A percentile compares a stretch with the other conserved stretches of the same genome.
phyloP scores from a whole-genome alignment of 2,113 vertebrate species.

The Athene cunicularia region DNA sequence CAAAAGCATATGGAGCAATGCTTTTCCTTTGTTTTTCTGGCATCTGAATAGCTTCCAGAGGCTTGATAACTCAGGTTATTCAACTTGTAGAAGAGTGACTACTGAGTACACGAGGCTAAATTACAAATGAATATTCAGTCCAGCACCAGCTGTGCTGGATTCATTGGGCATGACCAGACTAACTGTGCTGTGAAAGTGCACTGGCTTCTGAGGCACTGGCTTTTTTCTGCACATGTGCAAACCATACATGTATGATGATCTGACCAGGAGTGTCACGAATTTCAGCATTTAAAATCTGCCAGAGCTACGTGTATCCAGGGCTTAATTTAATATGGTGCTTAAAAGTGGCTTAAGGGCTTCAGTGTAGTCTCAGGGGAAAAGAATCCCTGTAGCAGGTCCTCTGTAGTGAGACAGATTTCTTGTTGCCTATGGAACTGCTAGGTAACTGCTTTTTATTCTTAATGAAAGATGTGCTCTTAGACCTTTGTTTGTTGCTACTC shows the following conservation, averaged over 20 bases:
- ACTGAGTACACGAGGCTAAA: background rate
- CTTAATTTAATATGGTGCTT: background rate
- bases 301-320: background rate
- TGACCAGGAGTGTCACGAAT: background rate
- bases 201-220: background rate
- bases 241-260: background rate
- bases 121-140: background rate
- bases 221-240: background rate
- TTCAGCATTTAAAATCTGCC: background rate
- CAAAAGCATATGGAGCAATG: background rate
- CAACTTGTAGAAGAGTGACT: background rate
- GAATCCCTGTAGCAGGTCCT: background rate
- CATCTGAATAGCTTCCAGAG: background rate
- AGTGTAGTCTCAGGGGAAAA: background rate
- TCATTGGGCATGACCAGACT: background rate
- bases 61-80: background rate
- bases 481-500: background rate
- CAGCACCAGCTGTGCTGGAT: background rate
- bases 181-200: background rate
- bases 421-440: background rate
- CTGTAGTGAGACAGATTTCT: background rate
- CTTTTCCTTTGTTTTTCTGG: background rate
- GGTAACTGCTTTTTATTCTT: background rate
- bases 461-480: background rate
- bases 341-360: background rate